These are phyloP conservation scores for Parus major DNA, from an alignment of 2,113 vertebrate species.

Conservation along the genomic window DNA sequence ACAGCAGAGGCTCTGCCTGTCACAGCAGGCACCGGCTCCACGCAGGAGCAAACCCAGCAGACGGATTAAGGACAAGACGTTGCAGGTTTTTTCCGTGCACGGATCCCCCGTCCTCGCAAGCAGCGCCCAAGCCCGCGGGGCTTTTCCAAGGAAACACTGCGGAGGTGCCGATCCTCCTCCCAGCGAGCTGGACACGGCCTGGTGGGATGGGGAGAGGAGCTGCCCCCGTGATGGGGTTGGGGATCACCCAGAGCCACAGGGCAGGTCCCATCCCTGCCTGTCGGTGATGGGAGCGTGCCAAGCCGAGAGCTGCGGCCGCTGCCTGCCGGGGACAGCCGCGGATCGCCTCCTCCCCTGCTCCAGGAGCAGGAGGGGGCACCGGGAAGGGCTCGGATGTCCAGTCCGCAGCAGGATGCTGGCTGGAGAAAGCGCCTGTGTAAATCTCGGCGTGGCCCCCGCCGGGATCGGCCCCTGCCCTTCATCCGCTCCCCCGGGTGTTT, in stretches of 20 bases:
- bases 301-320: neutral
- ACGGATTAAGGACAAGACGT: constrained; percentile 47
- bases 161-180: neutral
- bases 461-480: neutral
- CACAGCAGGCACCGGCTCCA: constrained; percentile 22
- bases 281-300: neutral
- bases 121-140: neutral
- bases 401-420: neutral
- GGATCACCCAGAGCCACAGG: neutral
- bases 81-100: constrained; percentile 7
- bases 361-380: neutral
- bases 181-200: fast-evolving
- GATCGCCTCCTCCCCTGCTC: neutral
- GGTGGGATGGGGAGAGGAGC: neutral
- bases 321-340: neutral
- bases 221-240: neutral
- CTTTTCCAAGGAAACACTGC: neutral
- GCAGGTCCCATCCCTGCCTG: neutral
- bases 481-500: neutral
- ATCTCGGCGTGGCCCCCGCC: neutral
- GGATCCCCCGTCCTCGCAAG: neutral
- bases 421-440: neutral
- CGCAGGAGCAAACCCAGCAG: neutral
- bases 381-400: neutral
- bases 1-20: constrained; percentile 14